Evolutionary conservation across 2,113 vertebrate genomes (phyloP).

Genomic region (Mugil cephalus): DNA sequence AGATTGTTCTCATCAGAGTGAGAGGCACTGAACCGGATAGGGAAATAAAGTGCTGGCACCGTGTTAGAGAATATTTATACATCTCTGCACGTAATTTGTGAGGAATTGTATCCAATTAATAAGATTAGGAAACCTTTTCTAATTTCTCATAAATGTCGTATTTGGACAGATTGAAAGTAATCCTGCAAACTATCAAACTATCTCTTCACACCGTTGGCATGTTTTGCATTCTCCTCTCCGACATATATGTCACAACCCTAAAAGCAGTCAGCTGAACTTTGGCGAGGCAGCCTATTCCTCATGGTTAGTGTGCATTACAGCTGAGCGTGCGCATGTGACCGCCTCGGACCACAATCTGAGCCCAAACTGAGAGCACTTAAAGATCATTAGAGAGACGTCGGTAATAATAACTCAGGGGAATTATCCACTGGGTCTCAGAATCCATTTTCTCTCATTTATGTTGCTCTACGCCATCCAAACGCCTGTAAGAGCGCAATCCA

Average conservation of each 20-base stretch:
- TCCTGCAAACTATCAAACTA: neutral
- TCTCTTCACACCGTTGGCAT: neutral
- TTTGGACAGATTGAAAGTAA: neutral
- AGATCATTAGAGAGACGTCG: slow-evolving; percentile 54
- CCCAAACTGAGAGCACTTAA: slow-evolving; percentile 56
- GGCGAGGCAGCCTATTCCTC: neutral
- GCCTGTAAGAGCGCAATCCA: neutral
- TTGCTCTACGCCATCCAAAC: slow-evolving; percentile 2
- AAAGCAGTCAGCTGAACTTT: neutral
- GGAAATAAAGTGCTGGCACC: slow-evolving; percentile 1
- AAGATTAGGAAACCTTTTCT: too few relatives aligned
- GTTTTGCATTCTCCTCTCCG: too few relatives aligned
- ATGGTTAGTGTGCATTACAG: slow-evolving; percentile 13
- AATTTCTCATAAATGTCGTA: too few relatives aligned
- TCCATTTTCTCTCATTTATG: slow-evolving; percentile 27
- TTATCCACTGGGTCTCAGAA: slow-evolving; percentile 3
- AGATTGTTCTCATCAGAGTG: slow-evolving; percentile 54
- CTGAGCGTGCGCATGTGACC: neutral
- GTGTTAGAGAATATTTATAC: too few relatives aligned
- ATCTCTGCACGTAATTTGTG: too few relatives aligned
- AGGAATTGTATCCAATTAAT: too few relatives aligned
- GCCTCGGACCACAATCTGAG: slow-evolving; percentile 37
- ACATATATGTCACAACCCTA: neutral
- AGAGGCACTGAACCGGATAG: slow-evolving; percentile 22
- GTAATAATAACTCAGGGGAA: slow-evolving; percentile 32